phyloP scores from a whole-genome alignment of 2,888 invertebrate species.

The Nymphalis polychloros region DNA sequence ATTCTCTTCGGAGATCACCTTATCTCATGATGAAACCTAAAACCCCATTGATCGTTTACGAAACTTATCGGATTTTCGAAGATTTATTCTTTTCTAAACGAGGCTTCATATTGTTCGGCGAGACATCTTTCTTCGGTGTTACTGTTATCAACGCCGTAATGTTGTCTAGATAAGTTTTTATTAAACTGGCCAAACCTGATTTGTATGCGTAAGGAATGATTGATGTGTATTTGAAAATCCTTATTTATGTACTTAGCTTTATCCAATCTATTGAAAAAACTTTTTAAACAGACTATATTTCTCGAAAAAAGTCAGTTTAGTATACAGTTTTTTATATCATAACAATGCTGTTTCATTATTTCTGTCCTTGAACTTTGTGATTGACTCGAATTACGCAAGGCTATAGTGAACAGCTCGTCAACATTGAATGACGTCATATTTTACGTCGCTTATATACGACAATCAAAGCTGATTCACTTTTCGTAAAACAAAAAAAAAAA shows the following conservation, averaged over 20 bases:
- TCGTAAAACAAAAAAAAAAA: too few species aligned
- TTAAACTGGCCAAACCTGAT: neutral
- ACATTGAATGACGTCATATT: neutral
- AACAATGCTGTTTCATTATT: neutral
- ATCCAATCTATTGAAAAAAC: neutral
- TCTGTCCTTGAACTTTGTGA: conserved; percentile 25
- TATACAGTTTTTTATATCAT: conserved; percentile 4
- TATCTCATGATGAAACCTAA: conserved; percentile 31
- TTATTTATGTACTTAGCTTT: neutral
- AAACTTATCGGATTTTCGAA: conserved; percentile 40
- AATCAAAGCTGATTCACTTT: too few species aligned
- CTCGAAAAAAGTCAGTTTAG: neutral
- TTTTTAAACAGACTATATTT: neutral
- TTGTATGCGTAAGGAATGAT: conserved; percentile 5
- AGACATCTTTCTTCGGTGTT: conserved; percentile 22
- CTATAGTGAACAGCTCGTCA: neutral
- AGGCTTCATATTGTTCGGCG: conserved; percentile 33
- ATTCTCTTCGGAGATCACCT: conserved; percentile 18
- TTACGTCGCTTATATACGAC: neutral
- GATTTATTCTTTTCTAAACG: conserved; percentile 40
- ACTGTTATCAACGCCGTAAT: conserved; percentile 20
- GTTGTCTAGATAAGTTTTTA: conserved; percentile 7
- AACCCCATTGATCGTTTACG: conserved; percentile 34
- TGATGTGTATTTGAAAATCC: conserved; percentile 5
- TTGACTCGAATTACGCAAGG: conserved; percentile 15